These are phyloP conservation scores for Mellilla xanthometata DNA, from an alignment of 2,888 invertebrate genomes.

Conservation along the genomic window DNA sequence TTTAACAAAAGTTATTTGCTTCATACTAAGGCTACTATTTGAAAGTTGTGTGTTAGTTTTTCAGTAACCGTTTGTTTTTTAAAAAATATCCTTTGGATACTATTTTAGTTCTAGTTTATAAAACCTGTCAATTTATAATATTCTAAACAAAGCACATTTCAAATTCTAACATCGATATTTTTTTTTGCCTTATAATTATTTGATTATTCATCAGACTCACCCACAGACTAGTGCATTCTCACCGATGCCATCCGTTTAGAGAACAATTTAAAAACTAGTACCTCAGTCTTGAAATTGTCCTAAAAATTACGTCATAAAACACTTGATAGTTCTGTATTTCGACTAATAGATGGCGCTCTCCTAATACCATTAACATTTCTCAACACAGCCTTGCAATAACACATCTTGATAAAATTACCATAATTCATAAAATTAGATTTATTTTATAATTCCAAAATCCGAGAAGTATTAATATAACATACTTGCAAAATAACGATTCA, in stretches of 20 bases:
- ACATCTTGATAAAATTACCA: neutral
- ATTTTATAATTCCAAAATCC: neutral
- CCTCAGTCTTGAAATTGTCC: neutral
- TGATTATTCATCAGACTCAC: conserved; percentile 7
- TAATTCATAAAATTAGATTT: neutral
- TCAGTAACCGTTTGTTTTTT: too few species aligned
- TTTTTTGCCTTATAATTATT: neutral
- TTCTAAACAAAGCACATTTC: neutral
- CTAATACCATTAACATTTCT: neutral
- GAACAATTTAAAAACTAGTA: neutral
- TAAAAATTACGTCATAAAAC: neutral
- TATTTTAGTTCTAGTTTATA: neutral
- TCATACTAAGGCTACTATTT: too few species aligned
- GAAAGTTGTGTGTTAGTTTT: too few species aligned
- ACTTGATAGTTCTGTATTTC: neutral
- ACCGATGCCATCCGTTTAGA: neutral
- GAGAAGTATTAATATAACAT: too few species aligned
- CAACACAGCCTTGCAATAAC: neutral
- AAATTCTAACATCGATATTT: neutral
- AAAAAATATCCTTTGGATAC: too few species aligned
- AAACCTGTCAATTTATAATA: neutral
- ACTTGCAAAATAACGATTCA: neutral
- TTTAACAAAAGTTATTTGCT: too few species aligned
- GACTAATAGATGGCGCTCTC: conserved; percentile 1
- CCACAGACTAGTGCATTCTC: conserved; percentile 1